A percentile compares a stretch with the other conserved stretches of the same genome.
Conservation (phyloP, 2,113 vertebrate species). For the Nothobranchius furzeri region DNA sequence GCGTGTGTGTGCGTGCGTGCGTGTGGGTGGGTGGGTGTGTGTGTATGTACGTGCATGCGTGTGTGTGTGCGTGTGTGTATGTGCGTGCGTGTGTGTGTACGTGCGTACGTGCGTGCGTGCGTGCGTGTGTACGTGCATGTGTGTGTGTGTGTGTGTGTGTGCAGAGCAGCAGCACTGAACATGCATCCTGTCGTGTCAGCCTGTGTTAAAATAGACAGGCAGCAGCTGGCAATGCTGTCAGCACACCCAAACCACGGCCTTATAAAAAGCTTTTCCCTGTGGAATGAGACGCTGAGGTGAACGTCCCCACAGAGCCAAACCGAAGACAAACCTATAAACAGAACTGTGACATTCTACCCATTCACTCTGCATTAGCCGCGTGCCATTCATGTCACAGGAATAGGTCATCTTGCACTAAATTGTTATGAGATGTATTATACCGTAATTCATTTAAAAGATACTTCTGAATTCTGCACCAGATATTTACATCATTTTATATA, state of each 20-base stretch:
- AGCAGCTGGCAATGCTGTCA: constrained; percentile 82
- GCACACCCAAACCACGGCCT: constrained; percentile 61
- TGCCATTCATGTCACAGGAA: constrained; percentile 40
- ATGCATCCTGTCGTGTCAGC: constrained; percentile 53
- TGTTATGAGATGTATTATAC: constrained; percentile 14
- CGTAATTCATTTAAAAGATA: constrained; percentile 5
- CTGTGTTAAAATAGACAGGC: constrained; percentile 77
- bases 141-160: constrained; percentile 1
- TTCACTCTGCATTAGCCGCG: constrained; percentile 39
- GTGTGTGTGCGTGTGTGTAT: too few species aligned
- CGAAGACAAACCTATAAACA: constrained; percentile 74
- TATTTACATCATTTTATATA: not conserved
- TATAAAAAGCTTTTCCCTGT: constrained; percentile 75
- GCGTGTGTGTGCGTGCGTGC: too few species aligned
- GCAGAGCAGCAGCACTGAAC: constrained; percentile 38
- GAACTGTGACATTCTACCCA: constrained; percentile 57
- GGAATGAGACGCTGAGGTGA: constrained; percentile 68
- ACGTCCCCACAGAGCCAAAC: constrained; percentile 62
- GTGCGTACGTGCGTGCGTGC: not conserved
- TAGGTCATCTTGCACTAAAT: constrained; percentile 21
- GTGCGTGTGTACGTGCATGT: constrained; percentile 4
- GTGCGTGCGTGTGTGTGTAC: too few species aligned
- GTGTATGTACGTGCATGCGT: too few species aligned
- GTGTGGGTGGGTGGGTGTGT: too few species aligned
- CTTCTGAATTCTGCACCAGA: not conserved